A percentile compares a stretch with the other conserved stretches of the same genome.
These are phyloP conservation scores for Rhizomys pruinosus DNA, from an alignment of 2,113 vertebrate species.

Conservation along the genomic window DNA sequence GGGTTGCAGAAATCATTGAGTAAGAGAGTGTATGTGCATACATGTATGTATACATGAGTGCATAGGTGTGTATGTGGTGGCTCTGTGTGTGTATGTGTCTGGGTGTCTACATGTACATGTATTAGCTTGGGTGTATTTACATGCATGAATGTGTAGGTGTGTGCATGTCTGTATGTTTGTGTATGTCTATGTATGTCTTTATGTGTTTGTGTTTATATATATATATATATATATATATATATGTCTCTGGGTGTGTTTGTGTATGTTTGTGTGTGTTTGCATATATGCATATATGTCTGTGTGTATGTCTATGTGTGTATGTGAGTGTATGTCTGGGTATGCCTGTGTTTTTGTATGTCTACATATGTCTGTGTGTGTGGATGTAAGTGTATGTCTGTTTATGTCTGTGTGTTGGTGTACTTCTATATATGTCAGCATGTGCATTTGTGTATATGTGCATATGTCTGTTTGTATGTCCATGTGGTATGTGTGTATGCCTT, in stretches of 20 bases:
- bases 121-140: neutral
- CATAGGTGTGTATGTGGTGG: too few relatives aligned
- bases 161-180: neutral
- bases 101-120: neutral
- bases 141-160: neutral
- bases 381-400: too few relatives aligned
- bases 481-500: neutral
- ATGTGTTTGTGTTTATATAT: neutral
- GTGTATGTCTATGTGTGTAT: neutral
- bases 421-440: neutral
- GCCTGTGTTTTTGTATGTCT: neutral
- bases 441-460: too few relatives aligned
- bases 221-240: neutral
- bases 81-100: neutral
- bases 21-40: conserved; percentile 17
- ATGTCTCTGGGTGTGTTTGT: neutral
- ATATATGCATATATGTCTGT: neutral
- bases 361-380: neutral
- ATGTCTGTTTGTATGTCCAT: neutral
- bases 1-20: conserved; percentile 53
- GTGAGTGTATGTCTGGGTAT: neutral
- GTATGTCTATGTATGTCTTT: neutral
- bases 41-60: neutral
- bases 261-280: neutral
- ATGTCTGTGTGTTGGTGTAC: neutral